phyloP scores from a whole-genome alignment of 2,113 vertebrate genomes.

The Protobothrops mucrosquamatus region DNA sequence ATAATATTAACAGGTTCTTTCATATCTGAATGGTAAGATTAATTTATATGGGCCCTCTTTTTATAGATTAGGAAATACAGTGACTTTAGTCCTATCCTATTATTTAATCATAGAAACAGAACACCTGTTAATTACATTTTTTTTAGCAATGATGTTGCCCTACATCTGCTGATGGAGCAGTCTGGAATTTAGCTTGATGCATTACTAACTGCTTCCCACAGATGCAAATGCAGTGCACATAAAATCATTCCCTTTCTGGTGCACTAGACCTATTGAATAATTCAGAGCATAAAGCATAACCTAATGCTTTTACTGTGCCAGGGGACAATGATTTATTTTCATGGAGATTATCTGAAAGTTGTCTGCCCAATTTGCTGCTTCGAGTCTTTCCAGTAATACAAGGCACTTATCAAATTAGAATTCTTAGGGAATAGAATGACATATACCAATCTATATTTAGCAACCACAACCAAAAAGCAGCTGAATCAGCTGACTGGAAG shows the following conservation, averaged over 20 bases:
- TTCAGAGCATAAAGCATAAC: conserved; percentile 15
- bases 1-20: not conserved
- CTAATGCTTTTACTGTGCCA: conserved; percentile 14
- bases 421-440: conserved; percentile 62
- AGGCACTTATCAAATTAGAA: conserved; percentile 44
- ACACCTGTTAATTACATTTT: not conserved
- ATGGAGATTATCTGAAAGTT: not conserved
- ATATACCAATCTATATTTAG: conserved; percentile 79
- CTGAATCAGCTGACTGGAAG: conserved; percentile 61
- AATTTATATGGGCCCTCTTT: not conserved
- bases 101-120: not conserved
- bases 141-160: not conserved
- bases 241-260: not conserved
- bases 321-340: conserved; percentile 3
- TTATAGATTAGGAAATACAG: not conserved
- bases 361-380: conserved; percentile 14
- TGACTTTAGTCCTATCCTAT: not conserved
- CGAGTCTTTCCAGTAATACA: conserved; percentile 51
- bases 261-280: conserved; percentile 13
- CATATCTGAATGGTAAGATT: not conserved
- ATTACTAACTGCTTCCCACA: not conserved
- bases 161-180: not conserved
- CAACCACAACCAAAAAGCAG: conserved; percentile 67
- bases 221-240: not conserved
- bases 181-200: not conserved